Base-by-base conservation (phyloP, 2,888 invertebrate species). In the Timema cristinae region DNA sequence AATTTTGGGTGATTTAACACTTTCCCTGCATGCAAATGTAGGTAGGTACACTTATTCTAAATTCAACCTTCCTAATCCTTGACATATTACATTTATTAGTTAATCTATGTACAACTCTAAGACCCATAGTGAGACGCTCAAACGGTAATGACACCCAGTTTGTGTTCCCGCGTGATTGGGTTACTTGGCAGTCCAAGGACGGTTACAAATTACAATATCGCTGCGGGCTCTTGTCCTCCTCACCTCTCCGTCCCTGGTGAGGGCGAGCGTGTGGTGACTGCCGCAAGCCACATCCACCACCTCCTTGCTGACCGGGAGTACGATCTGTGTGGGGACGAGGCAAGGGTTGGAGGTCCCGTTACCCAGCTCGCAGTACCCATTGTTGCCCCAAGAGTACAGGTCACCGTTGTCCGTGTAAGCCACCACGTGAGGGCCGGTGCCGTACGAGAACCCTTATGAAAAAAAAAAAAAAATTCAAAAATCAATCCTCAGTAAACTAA, bases 341-440 rank as follows among this genome's bases (percentile, higher is more conserved):
- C 84, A 84, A 77, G 85, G 87, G 77, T 83, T 85, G 2, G 85
- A 84, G 1, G 84, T 83, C 50, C 86, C 87, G 75, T 86, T 86
- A 66, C 87, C 86, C 9, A 87, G 79, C 79, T 88, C 86, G 76
- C 85, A 85, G 75, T 85, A 86, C 6, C 84, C 85, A 80, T 88
- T 88, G 78, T 86, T 85, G 7, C 87, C 88, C 87, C 87, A 88
- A 63, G 85, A 83, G 78, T 83, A 88, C 2, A 88, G 80, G 75
- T 85, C 83, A 48, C 88, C 88, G 71, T 79, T 82, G 74, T 81
- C 80, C 13, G 87, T 86, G 1, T 85, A 82, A 2, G 87, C 88
- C 51, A 89, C 78, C 2, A 88, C 86, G 79, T 88, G 87, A 9
- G 87, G 87, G 10, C 87, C 87, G 78, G 84, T 85, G 0, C 87